Evolutionary conservation across 2,888 invertebrate species (phyloP).

Genomic region (Dugesia japonica): DNA sequence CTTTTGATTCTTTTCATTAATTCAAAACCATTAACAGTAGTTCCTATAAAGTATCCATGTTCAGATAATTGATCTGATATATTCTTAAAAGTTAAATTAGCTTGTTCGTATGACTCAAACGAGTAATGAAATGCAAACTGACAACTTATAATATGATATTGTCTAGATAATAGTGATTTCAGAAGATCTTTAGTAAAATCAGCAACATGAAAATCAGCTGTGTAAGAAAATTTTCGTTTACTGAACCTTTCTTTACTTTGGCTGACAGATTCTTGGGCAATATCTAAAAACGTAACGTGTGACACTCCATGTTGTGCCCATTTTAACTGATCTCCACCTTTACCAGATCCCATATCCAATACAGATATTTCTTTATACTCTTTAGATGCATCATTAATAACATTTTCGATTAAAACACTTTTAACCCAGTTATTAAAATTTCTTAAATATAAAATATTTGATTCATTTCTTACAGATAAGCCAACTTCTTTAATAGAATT

Average conservation of each 20-base stretch:
- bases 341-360: constrained; percentile 87
- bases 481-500: constrained; percentile 63
- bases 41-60: constrained; percentile 88
- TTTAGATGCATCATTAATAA: background rate
- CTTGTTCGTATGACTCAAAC: constrained; percentile 54
- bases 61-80: constrained; percentile 70
- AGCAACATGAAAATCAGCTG: constrained; percentile 32
- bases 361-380: constrained; percentile 50
- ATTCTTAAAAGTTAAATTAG: constrained; percentile 76
- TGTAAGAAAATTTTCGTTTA: constrained; percentile 20
- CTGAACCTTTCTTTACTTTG: constrained; percentile 68
- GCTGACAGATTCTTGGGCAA: constrained; percentile 56
- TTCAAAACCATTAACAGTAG: constrained; percentile 79
- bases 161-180: background rate
- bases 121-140: constrained; percentile 92
- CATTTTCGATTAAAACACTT: constrained; percentile 62
- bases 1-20: constrained; percentile 55
- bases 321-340: constrained; percentile 92
- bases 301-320: constrained; percentile 68
- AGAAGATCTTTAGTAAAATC: constrained; percentile 30
- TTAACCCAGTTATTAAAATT: constrained; percentile 99
- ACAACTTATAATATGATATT: constrained; percentile 76
- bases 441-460: constrained; percentile 75
- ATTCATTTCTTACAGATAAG: constrained; percentile 62
- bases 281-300: constrained; percentile 66